phyloP scores from a whole-genome alignment of 2,113 vertebrate species.

The Protobothrops mucrosquamatus region DNA sequence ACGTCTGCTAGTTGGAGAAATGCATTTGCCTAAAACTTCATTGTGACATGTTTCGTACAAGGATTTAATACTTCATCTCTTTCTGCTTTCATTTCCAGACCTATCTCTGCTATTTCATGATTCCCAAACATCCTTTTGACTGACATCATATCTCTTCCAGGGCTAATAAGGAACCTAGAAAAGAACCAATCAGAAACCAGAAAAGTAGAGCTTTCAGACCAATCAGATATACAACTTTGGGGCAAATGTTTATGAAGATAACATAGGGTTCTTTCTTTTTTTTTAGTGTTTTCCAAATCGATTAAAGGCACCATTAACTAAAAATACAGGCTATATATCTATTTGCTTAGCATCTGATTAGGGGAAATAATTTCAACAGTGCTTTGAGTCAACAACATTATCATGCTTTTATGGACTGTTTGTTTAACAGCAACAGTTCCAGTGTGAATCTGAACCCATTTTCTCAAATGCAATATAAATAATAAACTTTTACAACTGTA shows the following conservation, averaged over 20 bases:
- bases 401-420: conserved; percentile 58
- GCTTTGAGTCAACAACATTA: conserved; percentile 61
- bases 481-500: conserved; percentile 70
- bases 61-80: neutral
- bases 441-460: conserved; percentile 54
- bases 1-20: neutral
- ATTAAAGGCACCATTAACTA: conserved; percentile 29
- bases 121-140: neutral
- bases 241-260: neutral
- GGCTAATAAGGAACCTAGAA: neutral
- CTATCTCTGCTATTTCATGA: too few species aligned
- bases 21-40: neutral
- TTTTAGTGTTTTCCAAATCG: neutral
- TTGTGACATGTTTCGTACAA: neutral
- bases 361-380: conserved; percentile 51
- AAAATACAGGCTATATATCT: conserved; percentile 41
- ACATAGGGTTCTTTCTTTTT: neutral
- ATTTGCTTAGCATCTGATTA: conserved; percentile 41
- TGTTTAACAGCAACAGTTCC: conserved; percentile 58
- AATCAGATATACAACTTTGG: neutral
- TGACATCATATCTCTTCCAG: neutral
- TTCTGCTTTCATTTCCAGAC: neutral
- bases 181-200: neutral
- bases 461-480: conserved; percentile 67
- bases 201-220: neutral